Conservation (phyloP, 2,113 vertebrate species). For the Choloepus hoffmanni region DNA sequence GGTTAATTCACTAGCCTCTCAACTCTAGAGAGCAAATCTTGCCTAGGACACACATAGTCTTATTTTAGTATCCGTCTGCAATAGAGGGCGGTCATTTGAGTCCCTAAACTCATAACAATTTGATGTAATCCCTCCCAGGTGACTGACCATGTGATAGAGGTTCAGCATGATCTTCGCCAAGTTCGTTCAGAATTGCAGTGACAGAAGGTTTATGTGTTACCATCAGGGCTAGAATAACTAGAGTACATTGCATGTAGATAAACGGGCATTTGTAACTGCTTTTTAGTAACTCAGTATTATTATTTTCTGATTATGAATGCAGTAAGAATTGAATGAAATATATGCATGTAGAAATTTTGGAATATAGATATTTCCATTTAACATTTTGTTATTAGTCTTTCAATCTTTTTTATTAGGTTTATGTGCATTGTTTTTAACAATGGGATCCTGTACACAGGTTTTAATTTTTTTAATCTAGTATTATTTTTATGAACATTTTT, state of each 20-base stretch:
- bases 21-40: conserved; percentile 79
- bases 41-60: conserved; percentile 55
- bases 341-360: background rate
- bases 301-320: conserved; percentile 48
- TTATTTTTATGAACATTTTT: conserved; percentile 49
- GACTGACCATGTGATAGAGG: conserved; percentile 26
- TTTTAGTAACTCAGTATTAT: background rate
- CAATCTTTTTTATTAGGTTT: conserved; percentile 43
- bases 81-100: conserved; percentile 27
- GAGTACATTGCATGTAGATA: background rate
- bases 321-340: conserved; percentile 46
- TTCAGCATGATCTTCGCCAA: conserved; percentile 26
- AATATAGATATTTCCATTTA: conserved; percentile 47
- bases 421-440: conserved; percentile 37
- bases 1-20: conserved; percentile 78
- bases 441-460: background rate
- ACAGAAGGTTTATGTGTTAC: conserved; percentile 43
- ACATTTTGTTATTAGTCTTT: conserved; percentile 51
- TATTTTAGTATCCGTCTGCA: conserved; percentile 70
- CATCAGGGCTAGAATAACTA: background rate
- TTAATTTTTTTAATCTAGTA: conserved; percentile 38
- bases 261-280: conserved; percentile 2
- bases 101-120: conserved; percentile 56
- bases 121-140: conserved; percentile 35
- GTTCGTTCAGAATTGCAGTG: background rate